phyloP scores from a whole-genome alignment of 2,797 vertebrate genomes.

The Pseudochirops corinnae region DNA sequence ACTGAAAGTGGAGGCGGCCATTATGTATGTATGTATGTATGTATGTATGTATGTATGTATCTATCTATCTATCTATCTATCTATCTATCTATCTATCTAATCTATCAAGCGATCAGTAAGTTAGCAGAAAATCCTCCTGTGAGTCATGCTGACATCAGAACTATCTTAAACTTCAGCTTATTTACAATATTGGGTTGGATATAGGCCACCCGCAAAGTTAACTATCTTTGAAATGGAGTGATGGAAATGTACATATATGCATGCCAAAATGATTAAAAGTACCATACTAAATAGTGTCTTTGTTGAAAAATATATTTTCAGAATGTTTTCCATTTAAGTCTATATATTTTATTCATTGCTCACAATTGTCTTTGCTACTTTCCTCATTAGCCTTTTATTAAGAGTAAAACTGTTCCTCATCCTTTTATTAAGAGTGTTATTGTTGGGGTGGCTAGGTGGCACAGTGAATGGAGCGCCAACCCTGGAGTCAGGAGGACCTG shows the following conservation, averaged over 20 bases:
- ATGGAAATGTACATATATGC: background rate
- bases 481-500: too few relatives aligned
- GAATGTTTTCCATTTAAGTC: background rate
- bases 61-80: background rate
- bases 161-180: background rate
- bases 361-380: background rate
- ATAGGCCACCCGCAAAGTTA: background rate
- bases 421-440: background rate
- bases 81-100: too few relatives aligned
- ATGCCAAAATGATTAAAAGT: background rate
- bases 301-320: background rate
- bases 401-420: background rate
- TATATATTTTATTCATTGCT: background rate
- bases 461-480: too few relatives aligned
- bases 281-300: background rate
- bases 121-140: background rate
- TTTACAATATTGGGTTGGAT: background rate
- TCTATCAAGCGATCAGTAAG: background rate
- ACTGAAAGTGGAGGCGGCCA: background rate
- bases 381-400: background rate
- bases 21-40: too few relatives aligned
- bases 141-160: background rate
- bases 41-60: too few relatives aligned
- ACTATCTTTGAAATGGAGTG: background rate
- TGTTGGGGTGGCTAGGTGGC: background rate